A percentile compares a stretch with the other conserved stretches of the same genome.
Evolutionary conservation across 1,140 invertebrate species (phyloP).

Genomic region (Zaprionus ornatus): DNA sequence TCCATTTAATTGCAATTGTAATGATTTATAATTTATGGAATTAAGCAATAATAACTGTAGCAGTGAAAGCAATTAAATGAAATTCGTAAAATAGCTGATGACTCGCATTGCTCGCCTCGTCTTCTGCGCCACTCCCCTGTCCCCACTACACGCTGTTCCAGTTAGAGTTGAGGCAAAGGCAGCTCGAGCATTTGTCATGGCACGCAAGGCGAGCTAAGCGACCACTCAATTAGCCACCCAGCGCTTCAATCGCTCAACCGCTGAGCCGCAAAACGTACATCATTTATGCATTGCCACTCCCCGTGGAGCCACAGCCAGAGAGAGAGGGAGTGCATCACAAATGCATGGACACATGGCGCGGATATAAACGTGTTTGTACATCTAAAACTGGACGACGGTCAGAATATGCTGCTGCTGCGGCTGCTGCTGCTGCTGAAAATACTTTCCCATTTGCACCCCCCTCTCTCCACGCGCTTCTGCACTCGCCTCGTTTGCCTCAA

Average conservation of each 20-base stretch:
- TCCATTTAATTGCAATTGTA: constrained; percentile 55
- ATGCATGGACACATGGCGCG: constrained; percentile 20
- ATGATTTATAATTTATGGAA: constrained; percentile 77
- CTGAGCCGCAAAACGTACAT: constrained; percentile 27
- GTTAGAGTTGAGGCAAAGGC: background rate
- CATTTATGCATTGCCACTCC: constrained; percentile 32
- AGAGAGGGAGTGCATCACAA: constrained; percentile 21
- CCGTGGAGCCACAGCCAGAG: background rate
- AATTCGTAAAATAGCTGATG: constrained; percentile 15
- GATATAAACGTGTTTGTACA: constrained; percentile 11
- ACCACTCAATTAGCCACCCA: constrained; percentile 31
- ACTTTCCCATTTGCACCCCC: background rate
- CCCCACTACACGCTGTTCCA: background rate
- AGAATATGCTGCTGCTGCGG: background rate
- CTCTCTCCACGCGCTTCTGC: background rate
- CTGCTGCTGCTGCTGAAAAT: constrained; percentile 10
- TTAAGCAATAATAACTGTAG: constrained; percentile 30
- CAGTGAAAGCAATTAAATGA: constrained; percentile 27
- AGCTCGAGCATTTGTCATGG: constrained; percentile 7
- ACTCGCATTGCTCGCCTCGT: background rate
- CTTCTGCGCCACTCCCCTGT: background rate
- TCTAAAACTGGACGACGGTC: background rate
- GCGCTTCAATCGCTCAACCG: constrained; percentile 6
- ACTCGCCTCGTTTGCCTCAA: background rate
- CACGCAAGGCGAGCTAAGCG: constrained; percentile 18